Evolutionary conservation across 2,888 invertebrate species (phyloP).

Genomic region (Stratiomys singularior): DNA sequence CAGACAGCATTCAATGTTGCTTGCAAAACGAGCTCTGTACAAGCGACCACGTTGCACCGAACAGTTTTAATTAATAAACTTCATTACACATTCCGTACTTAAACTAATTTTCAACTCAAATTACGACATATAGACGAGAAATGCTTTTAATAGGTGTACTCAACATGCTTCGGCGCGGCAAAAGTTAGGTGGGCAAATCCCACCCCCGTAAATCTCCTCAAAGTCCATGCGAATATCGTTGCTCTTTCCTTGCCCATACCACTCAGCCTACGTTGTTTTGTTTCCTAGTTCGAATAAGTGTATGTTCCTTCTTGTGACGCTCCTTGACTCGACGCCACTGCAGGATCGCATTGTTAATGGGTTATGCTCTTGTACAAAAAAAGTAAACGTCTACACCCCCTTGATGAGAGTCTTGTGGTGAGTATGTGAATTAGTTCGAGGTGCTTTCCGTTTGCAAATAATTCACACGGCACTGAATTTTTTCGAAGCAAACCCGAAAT

Average conservation of each 20-base stretch:
- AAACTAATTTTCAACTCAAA: slow-evolving; percentile 57
- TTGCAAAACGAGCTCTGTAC: not conserved
- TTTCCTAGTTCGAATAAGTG: not conserved
- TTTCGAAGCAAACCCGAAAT: slow-evolving; percentile 24
- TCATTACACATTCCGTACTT: slow-evolving; percentile 57
- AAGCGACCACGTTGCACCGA: slow-evolving; percentile 48
- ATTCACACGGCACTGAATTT: slow-evolving; percentile 35
- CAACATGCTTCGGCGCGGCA: slow-evolving; percentile 51
- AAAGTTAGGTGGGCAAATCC: slow-evolving; percentile 1
- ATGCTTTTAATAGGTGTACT: slow-evolving; percentile 56
- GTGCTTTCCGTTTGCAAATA: slow-evolving; percentile 43
- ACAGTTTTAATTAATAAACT: slow-evolving; percentile 58
- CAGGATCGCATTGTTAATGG: slow-evolving; percentile 40
- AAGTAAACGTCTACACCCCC: not conserved
- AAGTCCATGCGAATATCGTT: not conserved
- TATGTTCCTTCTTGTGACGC: not conserved
- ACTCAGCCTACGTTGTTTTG: not conserved
- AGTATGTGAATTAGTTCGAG: slow-evolving; percentile 44
- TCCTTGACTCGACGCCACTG: slow-evolving; percentile 20
- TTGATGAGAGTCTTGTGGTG: slow-evolving; percentile 42
- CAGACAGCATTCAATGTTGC: not conserved
- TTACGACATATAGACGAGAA: slow-evolving; percentile 55
- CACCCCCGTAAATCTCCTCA: not conserved
- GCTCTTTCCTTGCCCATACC: not conserved
- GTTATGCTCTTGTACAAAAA: slow-evolving; percentile 25